A percentile compares a stretch with the other conserved stretches of the same genome.
Evolutionary conservation across 2,797 vertebrate species (phyloP).

Genomic region (Spatula versicolor): DNA sequence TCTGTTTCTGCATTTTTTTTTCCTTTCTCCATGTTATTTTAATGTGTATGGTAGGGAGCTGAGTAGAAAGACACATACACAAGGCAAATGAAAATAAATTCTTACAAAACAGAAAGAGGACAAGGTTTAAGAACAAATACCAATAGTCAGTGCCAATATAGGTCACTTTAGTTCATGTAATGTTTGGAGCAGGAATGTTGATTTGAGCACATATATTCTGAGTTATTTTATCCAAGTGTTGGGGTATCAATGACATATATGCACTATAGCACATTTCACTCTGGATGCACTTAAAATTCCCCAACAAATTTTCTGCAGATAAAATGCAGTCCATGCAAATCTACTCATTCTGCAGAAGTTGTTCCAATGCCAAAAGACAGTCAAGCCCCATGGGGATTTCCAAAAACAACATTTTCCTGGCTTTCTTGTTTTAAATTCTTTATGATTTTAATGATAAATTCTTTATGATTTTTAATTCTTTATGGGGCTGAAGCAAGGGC

Average conservation of each 20-base stretch:
- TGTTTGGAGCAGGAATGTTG: neutral
- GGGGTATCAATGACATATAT: neutral
- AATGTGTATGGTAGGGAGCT: neutral
- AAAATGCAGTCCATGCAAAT: neutral
- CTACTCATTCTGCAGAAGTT: neutral
- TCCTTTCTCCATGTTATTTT: neutral
- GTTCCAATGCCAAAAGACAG: neutral
- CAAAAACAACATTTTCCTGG: neutral
- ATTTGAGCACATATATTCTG: neutral
- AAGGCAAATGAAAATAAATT: neutral
- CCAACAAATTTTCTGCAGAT: neutral
- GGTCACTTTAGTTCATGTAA: neutral
- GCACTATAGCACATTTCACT: neutral
- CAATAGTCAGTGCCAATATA: neutral
- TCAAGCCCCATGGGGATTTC: neutral
- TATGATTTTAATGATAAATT: no score
- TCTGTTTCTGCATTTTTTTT: neutral
- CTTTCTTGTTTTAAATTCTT: neutral
- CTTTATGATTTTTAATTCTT: no score
- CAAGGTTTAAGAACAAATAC: neutral
- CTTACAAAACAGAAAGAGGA: neutral
- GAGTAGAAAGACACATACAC: neutral
- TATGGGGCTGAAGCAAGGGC: no score
- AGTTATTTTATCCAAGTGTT: neutral
- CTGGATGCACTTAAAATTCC: neutral